Percentiles rank a stretch among this genome's conserved stretches.
Conservation (phyloP, 2,888 invertebrate species). For the Dastarcus helophoroides region DNA sequence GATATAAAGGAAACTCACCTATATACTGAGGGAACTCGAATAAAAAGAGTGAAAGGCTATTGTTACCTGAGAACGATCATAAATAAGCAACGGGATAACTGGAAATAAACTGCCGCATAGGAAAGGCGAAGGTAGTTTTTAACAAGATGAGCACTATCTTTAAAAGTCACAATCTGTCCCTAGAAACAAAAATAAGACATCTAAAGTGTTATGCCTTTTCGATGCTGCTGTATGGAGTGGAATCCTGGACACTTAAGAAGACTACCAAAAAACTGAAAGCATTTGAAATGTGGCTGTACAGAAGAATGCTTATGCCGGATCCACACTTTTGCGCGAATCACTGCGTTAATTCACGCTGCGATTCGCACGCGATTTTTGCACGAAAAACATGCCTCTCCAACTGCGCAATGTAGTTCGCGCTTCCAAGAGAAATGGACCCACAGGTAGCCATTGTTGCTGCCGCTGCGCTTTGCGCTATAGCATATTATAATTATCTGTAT, state of each 20-base stretch:
- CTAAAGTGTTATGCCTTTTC: constrained; percentile 6
- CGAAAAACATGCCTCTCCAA: no score
- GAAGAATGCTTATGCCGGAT: constrained; percentile 7
- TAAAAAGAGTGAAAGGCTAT: constrained; percentile 2
- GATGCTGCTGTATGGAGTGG: constrained; percentile 6
- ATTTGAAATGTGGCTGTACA: constrained; percentile 6
- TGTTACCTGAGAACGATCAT: constrained; percentile 1
- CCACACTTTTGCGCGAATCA: no score
- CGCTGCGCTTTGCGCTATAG: no score
- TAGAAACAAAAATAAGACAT: constrained; percentile 5
- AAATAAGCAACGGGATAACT: constrained; percentile 7
- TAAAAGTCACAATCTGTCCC: constrained; percentile 3
- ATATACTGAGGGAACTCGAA: constrained; percentile 2
- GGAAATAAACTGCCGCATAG: constrained; percentile 4
- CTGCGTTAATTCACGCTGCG: no score
- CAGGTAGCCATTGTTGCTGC: no score
- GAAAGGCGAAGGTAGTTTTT: constrained; percentile 1
- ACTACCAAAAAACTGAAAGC: constrained; percentile 4
- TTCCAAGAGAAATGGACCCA: no score
- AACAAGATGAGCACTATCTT: constrained; percentile 4
- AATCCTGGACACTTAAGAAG: constrained; percentile 6
- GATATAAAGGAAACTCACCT: no score
- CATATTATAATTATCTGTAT: no score
- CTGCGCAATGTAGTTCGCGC: no score
- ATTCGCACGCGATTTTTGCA: no score